Base-by-base conservation (phyloP, 2,888 invertebrate species). In the Andrena marginata region DNA sequence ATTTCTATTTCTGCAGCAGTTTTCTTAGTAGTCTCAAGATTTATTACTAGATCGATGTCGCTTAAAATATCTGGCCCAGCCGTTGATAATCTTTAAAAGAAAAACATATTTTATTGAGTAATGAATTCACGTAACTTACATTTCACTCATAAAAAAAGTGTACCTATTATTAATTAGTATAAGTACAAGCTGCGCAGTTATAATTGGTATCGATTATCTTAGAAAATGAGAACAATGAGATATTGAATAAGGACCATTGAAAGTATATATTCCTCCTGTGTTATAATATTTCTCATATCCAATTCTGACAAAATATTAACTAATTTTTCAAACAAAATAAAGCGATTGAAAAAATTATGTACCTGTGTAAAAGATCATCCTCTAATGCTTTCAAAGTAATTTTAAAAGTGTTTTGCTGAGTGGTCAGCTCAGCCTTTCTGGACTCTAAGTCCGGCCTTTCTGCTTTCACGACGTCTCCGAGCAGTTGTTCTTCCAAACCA, bases 391-490 rank as follows among this genome's bases (percentile, higher is more conserved):
- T 99, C 26, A 99, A 94, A 0, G 97, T 97, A 78, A 99, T 99
- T 94, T 99, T 99, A 93, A 98, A 99, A 92, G 97, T 97, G 91
- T 99, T 99, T 92, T 99, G 98, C 92, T 98, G 98, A 91, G 97
- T 97, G 0, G 98, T 99, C 10, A 99, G 95, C 65, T 97, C 96
- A 0, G 97, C 95, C 90, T 98, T 97, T 74, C 97, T 95, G 3
- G 95, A 94, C 94, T 99, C 99, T 79, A 99, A 95, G 93, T 99
- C 99, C 0, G 99, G 98, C 84, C 99, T 95, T 94, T 99, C 99
- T 0, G 97, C 97, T 94, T 98, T 98, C 0, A 99, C 98, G 6
- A 99, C 99, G 94, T 98, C 98, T 7, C 98, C 99, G 33, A 99
- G 94, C 16, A 99, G 94, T 93, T 99, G 99, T 91, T 99, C 99